phyloP scores from a whole-genome alignment of 1,140 invertebrate species.

The Bactericera cockerelli region DNA sequence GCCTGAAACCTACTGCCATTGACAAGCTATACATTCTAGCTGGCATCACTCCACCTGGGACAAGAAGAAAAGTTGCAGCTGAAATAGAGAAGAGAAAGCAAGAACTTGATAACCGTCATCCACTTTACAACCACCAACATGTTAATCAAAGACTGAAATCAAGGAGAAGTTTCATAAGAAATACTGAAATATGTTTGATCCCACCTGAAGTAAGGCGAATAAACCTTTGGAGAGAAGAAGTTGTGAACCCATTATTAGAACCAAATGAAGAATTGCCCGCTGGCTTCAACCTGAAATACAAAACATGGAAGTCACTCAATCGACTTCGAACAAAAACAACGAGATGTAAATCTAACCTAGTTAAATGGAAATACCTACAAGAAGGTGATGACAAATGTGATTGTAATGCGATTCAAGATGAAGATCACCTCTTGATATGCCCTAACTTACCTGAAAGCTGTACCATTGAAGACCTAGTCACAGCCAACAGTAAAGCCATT shows the following conservation, averaged over 20 bases:
- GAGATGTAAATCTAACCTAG: too few species aligned
- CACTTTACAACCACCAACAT: not conserved
- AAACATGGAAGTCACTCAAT: too few species aligned
- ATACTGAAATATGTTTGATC: too few species aligned
- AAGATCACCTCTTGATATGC: not conserved
- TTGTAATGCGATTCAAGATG: not conserved
- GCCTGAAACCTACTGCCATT: constrained; percentile 3
- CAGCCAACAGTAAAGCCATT: not conserved
- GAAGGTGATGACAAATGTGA: not conserved
- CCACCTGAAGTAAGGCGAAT: too few species aligned
- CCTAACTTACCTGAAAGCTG: not conserved
- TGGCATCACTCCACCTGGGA: constrained; percentile 7
- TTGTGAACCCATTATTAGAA: too few species aligned
- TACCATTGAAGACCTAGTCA: not conserved
- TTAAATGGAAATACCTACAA: not conserved
- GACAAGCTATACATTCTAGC: not conserved
- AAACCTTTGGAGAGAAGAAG: too few species aligned
- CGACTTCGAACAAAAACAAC: too few species aligned
- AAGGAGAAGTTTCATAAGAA: not conserved
- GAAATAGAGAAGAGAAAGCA: constrained; percentile 3
- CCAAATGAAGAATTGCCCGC: too few species aligned
- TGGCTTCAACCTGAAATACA: too few species aligned
- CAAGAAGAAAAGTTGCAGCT: not conserved
- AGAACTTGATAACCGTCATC: not conserved
- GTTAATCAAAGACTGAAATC: constrained; percentile 7